Evolutionary conservation across 92 coral and sea anemone genomes (phyloP).

Genomic region (Parazoanthus swiftii): DNA sequence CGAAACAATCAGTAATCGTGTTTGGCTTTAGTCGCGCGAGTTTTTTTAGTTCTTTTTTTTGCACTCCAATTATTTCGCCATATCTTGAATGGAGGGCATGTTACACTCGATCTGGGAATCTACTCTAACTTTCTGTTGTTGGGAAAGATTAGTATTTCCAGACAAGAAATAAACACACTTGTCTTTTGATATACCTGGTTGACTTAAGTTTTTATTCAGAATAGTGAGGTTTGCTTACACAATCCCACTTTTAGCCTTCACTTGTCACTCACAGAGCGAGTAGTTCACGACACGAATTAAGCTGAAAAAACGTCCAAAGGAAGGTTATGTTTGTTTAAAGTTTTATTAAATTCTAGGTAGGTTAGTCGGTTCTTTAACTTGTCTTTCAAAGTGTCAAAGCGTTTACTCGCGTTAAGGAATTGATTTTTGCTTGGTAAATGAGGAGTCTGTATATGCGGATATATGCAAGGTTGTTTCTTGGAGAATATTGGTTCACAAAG

Average conservation of each 20-base stretch:
- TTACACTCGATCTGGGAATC: conserved; percentile 21
- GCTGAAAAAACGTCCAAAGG: conserved; percentile 59
- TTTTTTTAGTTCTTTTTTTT: not conserved
- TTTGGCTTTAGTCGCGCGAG: conserved; percentile 10
- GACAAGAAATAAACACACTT: conserved; percentile 71
- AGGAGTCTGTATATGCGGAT: not conserved
- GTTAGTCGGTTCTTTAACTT: conserved; percentile 42
- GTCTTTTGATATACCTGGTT: conserved; percentile 49
- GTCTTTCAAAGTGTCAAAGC: conserved; percentile 31
- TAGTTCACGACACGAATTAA: conserved; percentile 54
- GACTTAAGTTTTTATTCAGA: conserved; percentile 65
- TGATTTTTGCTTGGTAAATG: not conserved
- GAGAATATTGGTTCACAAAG: conserved; percentile 18
- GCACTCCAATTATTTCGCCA: not conserved
- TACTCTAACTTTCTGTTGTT: conserved; percentile 37
- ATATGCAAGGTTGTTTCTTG: not conserved
- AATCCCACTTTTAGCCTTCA: conserved; percentile 53
- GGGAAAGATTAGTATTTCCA: conserved; percentile 47
- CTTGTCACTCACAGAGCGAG: conserved; percentile 58
- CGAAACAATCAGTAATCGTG: conserved; percentile 37
- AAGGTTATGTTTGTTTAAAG: conserved; percentile 59
- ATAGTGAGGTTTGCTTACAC: conserved; percentile 71
- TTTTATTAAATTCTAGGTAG: conserved; percentile 60
- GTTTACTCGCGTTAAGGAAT: not conserved
- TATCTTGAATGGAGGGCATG: not conserved